Evolutionary conservation across 1,140 invertebrate genomes (phyloP), one percentile per base, ranked within the genome.

Genomic region (Drosophila pandora): DNA sequence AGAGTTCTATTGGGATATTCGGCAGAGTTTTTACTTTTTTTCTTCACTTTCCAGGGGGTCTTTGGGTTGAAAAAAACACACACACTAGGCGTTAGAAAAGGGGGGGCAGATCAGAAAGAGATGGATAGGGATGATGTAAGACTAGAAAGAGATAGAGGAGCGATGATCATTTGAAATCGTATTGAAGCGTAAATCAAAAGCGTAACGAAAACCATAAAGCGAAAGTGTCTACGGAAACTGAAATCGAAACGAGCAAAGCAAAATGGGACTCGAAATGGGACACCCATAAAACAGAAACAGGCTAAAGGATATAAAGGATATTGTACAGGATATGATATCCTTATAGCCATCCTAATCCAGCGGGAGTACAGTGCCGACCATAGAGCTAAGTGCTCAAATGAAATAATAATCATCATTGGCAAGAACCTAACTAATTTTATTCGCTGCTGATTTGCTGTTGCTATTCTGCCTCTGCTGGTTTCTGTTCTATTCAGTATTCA

Each of bases 31-130:
- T 62, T 55, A 72, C 65, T 58, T 39, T 47, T 21, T 53, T 55
- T 69, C 64, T 63, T 56, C 82, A 81, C 77, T 63, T 85, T 81
- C 53, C 57, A 59, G 67, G 71, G 65, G 67, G 71, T 61, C 21
- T 41, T 28, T 17, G 61, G 56, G 64, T 25, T 45, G n/a, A n/a
- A 30, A 37, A 58, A 52, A 32, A 6, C 5, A 32, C 57, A 56
- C 23, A 74, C 59, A 64, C 69, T 64, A 39, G 43, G 62, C 48
- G 9, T 7, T 9, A 47, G 32, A 47, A 52, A 48, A 60, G 60
- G 9, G 32, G 21, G 49, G 61, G 34, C 32, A 50, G 17, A 48
- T 39, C 32, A 55, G 21, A 52, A 30, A 39, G 34, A 60, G 21
- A 61, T 32, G 39, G 10, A 1, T 47, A 61, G 43, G 39, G 12